Evolutionary conservation across 2,113 vertebrate species (phyloP).

Genomic region (Hemichromis elongatus): DNA sequence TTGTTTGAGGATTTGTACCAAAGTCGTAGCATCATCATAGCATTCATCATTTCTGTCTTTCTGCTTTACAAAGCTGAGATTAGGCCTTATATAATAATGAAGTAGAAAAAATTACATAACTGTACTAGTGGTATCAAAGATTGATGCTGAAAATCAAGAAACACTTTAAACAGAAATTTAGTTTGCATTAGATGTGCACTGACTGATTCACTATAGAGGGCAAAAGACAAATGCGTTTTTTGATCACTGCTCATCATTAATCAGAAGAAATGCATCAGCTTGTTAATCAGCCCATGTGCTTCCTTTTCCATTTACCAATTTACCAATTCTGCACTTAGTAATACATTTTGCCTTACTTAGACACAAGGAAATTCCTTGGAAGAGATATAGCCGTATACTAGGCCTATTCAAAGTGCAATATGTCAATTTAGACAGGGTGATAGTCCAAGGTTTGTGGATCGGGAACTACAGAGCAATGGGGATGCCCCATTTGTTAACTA

Average conservation of each 20-base stretch:
- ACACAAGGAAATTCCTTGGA: neutral
- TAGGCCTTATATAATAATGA: neutral
- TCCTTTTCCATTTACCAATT: neutral
- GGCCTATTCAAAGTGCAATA: neutral
- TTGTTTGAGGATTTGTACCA: neutral
- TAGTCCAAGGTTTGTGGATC: neutral
- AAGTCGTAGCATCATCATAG: neutral
- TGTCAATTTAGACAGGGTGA: neutral
- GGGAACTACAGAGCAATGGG: neutral
- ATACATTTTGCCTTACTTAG: neutral
- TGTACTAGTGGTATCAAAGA: neutral
- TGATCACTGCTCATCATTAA: neutral
- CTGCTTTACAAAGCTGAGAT: neutral
- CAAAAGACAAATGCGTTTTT: neutral
- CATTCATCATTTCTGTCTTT: neutral
- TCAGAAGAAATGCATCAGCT: neutral
- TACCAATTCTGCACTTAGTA: neutral
- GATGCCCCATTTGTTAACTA: rapidly evolving
- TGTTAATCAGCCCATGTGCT: neutral
- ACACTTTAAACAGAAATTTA: neutral
- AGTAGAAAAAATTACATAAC: neutral
- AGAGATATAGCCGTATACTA: neutral
- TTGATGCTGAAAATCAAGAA: neutral
- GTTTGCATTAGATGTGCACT: neutral
- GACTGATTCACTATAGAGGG: neutral